phyloP scores from a whole-genome alignment of 1,140 invertebrate genomes.

The Trissolcus basalis region DNA sequence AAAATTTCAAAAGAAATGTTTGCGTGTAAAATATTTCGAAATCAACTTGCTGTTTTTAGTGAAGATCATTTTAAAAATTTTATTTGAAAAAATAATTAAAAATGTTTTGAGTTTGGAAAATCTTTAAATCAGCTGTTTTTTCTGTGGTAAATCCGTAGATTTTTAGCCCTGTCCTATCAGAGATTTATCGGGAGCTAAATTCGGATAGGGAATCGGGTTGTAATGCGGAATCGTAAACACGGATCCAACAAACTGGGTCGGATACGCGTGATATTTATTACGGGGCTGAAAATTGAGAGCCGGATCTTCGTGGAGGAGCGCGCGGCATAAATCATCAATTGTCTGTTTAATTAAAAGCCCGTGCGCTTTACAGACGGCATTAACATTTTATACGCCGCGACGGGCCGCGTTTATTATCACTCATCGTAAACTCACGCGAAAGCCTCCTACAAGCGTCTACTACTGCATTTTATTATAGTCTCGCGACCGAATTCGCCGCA shows the following conservation, averaged over 20 bases:
- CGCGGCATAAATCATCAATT: slow-evolving; percentile 54
- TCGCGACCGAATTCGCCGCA: slow-evolving; percentile 34
- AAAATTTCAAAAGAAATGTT: too few species aligned
- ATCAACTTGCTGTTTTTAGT: too few species aligned
- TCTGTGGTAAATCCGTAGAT: slow-evolving; percentile 4
- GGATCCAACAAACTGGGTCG: slow-evolving; percentile 41
- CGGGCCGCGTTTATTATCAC: slow-evolving; percentile 51
- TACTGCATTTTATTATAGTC: slow-evolving; percentile 42
- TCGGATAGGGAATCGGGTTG: slow-evolving; percentile 26
- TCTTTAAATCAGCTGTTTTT: too few species aligned
- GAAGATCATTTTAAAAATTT: too few species aligned
- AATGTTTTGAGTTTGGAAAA: too few species aligned
- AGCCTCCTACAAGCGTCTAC: slow-evolving; percentile 20
- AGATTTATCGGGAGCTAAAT: slow-evolving; percentile 34
- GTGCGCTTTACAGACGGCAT: slow-evolving; percentile 41
- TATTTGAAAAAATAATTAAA: too few species aligned
- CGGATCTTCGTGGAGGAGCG: slow-evolving; percentile 29
- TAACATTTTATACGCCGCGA: slow-evolving; percentile 47
- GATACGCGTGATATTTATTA: slow-evolving; percentile 45
- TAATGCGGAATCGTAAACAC: slow-evolving; percentile 48
- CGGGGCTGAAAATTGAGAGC: slow-evolving; percentile 34
- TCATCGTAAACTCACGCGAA: slow-evolving; percentile 50
- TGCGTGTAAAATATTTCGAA: too few species aligned
- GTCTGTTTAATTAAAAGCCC: slow-evolving; percentile 57
- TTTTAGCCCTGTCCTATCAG: background rate